Evolutionary conservation across 2,888 invertebrate genomes (phyloP).

Genomic region (Mesochorus sp.): DNA sequence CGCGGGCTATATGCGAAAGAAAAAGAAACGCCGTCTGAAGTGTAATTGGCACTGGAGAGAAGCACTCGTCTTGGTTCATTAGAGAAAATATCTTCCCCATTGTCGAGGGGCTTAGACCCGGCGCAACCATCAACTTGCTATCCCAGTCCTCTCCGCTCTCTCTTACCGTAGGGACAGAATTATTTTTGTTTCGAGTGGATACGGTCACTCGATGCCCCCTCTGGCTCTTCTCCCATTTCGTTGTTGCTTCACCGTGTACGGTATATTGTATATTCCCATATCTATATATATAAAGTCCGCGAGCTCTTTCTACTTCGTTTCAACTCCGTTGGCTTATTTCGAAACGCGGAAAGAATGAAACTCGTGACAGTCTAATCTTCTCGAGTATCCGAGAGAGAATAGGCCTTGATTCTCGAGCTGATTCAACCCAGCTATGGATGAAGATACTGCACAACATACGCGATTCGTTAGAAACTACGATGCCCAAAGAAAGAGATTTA

Average conservation of each 20-base stretch:
- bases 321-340: slow-evolving; percentile 69
- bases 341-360: slow-evolving; percentile 77
- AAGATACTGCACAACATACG: neutral
- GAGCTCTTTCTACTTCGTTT: slow-evolving; percentile 51
- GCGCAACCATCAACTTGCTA: slow-evolving; percentile 54
- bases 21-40: slow-evolving; percentile 75
- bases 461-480: slow-evolving; percentile 15
- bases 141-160: slow-evolving; percentile 19
- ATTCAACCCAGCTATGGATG: slow-evolving; percentile 66
- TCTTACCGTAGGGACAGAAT: slow-evolving; percentile 76
- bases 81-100: slow-evolving; percentile 82
- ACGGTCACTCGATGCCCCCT: slow-evolving; percentile 80
- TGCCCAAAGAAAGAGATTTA: slow-evolving; percentile 24
- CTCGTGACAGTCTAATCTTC: slow-evolving; percentile 80
- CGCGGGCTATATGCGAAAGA: slow-evolving; percentile 17
- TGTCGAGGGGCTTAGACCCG: slow-evolving; percentile 78
- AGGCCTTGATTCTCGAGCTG: slow-evolving; percentile 77
- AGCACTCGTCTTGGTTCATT: slow-evolving; percentile 81
- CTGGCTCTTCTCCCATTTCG: slow-evolving; percentile 53
- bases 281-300: slow-evolving; percentile 14
- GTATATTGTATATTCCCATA: slow-evolving; percentile 10
- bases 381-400: slow-evolving; percentile 78
- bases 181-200: slow-evolving; percentile 82
- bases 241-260: slow-evolving; percentile 28
- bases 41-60: slow-evolving; percentile 82